These are phyloP conservation scores for Pocillopora meandrina DNA, from an alignment of 92 coral and sea anemone genomes.

Conservation along the genomic window DNA sequence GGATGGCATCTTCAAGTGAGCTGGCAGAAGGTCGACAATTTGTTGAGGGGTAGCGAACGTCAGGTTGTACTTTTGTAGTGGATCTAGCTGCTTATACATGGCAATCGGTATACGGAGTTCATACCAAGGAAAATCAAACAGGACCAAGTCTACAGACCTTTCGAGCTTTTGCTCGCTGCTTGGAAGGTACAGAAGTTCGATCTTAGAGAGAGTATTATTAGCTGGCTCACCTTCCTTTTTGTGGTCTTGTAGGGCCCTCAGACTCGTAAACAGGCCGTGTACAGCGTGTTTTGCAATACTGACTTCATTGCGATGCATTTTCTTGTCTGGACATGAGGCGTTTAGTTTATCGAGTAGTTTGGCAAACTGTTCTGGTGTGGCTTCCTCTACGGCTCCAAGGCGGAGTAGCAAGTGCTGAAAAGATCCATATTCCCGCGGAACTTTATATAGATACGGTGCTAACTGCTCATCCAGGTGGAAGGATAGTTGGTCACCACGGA, in stretches of 20 bases:
- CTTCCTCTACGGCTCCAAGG: slow-evolving; percentile 84
- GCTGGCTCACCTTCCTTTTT: neutral
- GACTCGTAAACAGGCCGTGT: slow-evolving; percentile 62
- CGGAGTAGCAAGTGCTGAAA: slow-evolving; percentile 75
- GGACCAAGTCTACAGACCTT: slow-evolving; percentile 57
- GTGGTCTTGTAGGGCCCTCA: slow-evolving; percentile 38
- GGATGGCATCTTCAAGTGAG: slow-evolving; percentile 47
- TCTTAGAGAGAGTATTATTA: neutral
- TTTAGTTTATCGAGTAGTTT: slow-evolving; percentile 52
- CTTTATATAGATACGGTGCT: slow-evolving; percentile 77
- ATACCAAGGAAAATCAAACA: slow-evolving; percentile 53
- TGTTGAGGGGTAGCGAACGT: slow-evolving; percentile 10
- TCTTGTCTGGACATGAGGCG: slow-evolving; percentile 47
- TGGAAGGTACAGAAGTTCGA: slow-evolving; percentile 72
- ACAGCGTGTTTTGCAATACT: slow-evolving; percentile 64
- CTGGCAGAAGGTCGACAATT: slow-evolving; percentile 58
- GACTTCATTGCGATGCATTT: slow-evolving; percentile 61
- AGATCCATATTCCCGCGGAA: slow-evolving; percentile 69
- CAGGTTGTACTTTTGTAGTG: slow-evolving; percentile 34
- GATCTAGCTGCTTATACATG: slow-evolving; percentile 50
- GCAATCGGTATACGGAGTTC: slow-evolving; percentile 35
- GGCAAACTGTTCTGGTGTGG: slow-evolving; percentile 82
- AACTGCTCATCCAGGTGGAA: slow-evolving; percentile 48
- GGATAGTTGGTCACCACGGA: slow-evolving; percentile 81
- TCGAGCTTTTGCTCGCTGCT: slow-evolving; percentile 47